phyloP scores from a whole-genome alignment of 2,113 vertebrate species.

The Heteronetta atricapilla region DNA sequence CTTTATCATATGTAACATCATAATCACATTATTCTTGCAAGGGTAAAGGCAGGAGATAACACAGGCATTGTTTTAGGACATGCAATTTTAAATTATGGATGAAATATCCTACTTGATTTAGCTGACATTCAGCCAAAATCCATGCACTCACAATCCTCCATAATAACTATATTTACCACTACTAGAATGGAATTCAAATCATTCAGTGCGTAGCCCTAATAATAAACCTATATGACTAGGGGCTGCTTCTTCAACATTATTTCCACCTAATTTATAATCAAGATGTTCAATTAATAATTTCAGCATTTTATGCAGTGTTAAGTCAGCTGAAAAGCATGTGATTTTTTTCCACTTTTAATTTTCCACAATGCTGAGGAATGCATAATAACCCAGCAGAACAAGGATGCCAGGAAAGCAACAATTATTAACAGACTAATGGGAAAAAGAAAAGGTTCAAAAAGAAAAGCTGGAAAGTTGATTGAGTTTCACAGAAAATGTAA shows the following conservation, averaged over 20 bases:
- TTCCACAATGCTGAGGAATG: conserved; percentile 79
- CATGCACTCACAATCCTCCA: conserved; percentile 44
- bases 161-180: conserved; percentile 79
- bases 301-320: conserved; percentile 80
- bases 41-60: conserved; percentile 43
- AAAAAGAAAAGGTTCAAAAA: conserved; percentile 68
- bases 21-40: neutral
- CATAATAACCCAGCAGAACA: conserved; percentile 77
- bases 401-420: conserved; percentile 71
- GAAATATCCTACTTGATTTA: conserved; percentile 69
- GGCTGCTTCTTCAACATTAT: conserved; percentile 84
- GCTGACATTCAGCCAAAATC: conserved; percentile 75
- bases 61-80: conserved; percentile 62
- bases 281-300: conserved; percentile 86
- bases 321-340: conserved; percentile 83
- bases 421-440: conserved; percentile 76
- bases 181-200: conserved; percentile 73
- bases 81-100: conserved; percentile 60
- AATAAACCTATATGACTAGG: conserved; percentile 79
- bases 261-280: conserved; percentile 86
- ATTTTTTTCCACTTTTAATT: conserved; percentile 79
- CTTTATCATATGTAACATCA: conserved; percentile 43
- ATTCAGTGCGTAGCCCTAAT: conserved; percentile 72
- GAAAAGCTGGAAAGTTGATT: conserved; percentile 67
- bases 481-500: conserved; percentile 70